A percentile compares a stretch with the other conserved stretches of the same genome.
phyloP scores from a whole-genome alignment of 2,888 invertebrate species.

The Netelia fuscicornis region DNA sequence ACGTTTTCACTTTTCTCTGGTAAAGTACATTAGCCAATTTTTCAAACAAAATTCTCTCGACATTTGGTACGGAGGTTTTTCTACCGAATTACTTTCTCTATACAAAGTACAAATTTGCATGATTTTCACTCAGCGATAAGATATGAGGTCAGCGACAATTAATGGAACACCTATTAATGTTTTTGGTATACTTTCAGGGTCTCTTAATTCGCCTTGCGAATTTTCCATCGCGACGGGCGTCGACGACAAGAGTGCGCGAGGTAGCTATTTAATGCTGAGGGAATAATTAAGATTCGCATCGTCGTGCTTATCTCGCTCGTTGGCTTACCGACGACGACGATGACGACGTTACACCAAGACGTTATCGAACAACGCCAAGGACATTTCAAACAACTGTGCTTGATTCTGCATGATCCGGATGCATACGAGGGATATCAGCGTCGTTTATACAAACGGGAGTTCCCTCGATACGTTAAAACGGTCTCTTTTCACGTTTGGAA shows the following conservation, averaged over 20 bases:
- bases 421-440: slow-evolving; percentile 54
- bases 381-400: slow-evolving; percentile 38
- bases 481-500: slow-evolving; percentile 49
- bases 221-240: slow-evolving; percentile 41
- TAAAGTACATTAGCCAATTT: too few relatives aligned
- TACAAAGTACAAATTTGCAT: too few relatives aligned
- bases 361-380: slow-evolving; percentile 57
- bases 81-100: too few relatives aligned
- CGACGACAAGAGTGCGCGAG: slow-evolving; percentile 38
- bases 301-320: slow-evolving; percentile 65
- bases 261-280: slow-evolving; percentile 44
- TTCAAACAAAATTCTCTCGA: too few relatives aligned
- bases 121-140: too few relatives aligned
- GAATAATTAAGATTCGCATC: slow-evolving; percentile 71
- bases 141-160: not conserved
- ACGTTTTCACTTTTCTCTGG: too few relatives aligned
- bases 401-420: slow-evolving; percentile 55
- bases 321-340: slow-evolving; percentile 19
- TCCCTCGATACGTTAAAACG: slow-evolving; percentile 17
- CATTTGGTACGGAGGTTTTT: too few relatives aligned
- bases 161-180: not conserved
- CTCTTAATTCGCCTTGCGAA: slow-evolving; percentile 26
- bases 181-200: not conserved
- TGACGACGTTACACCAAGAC: slow-evolving; percentile 45
- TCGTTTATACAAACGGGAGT: not conserved